Percentiles rank a stretch among this genome's conserved stretches.
Conservation (phyloP, 1,140 invertebrate genomes). For the Plectus sambesii region DNA sequence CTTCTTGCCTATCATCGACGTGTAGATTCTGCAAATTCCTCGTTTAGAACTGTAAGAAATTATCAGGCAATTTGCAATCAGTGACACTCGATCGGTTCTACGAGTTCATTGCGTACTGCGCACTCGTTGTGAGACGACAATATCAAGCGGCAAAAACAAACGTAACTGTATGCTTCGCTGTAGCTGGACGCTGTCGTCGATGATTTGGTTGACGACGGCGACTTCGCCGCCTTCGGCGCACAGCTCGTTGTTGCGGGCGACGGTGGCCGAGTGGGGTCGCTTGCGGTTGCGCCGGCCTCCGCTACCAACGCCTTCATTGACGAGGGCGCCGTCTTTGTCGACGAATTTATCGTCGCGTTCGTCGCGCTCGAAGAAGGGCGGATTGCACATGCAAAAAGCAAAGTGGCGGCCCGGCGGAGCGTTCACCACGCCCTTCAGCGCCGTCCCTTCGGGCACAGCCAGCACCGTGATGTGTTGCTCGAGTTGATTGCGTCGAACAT, state of each 20-base stretch:
- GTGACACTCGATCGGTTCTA: neutral
- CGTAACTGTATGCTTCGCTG: neutral
- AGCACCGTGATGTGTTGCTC: too few relatives aligned
- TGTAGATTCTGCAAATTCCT: neutral
- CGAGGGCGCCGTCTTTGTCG: neutral
- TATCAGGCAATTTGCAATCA: too few relatives aligned
- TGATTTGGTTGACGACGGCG: neutral
- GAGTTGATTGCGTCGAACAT: too few relatives aligned
- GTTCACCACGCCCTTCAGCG: neutral
- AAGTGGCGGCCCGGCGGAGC: too few relatives aligned
- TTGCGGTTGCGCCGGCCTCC: neutral
- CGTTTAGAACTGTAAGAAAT: too few relatives aligned
- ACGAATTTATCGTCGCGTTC: neutral
- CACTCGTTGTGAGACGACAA: neutral
- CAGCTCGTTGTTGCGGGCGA: neutral
- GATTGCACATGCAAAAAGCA: conserved; percentile 1
- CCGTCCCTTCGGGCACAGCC: neutral
- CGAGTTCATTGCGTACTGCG: neutral
- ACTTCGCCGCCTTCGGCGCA: conserved; percentile 1
- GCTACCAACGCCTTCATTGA: neutral
- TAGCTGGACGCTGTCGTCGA: neutral
- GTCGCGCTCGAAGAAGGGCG: neutral
- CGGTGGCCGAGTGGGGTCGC: neutral
- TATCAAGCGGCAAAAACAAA: neutral
- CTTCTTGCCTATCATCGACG: neutral